Evolutionary conservation across 2,113 vertebrate genomes (phyloP).

Genomic region (Micromys minutus): DNA sequence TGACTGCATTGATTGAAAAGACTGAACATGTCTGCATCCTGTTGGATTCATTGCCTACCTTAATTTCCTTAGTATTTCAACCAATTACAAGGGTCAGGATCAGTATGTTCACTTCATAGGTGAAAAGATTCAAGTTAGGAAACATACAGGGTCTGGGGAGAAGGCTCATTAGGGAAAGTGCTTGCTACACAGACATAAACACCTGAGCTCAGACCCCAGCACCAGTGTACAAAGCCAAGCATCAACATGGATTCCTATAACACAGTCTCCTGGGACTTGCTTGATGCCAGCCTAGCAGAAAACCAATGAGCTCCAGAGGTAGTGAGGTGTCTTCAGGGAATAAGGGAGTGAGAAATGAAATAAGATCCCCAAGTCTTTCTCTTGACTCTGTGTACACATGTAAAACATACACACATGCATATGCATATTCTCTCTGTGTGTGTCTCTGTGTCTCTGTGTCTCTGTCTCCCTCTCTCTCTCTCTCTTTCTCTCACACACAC

Average conservation of each 20-base stretch:
- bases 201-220: not conserved
- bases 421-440: no score
- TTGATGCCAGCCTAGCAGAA: not conserved
- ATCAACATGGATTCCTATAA: not conserved
- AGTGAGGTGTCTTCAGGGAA: not conserved
- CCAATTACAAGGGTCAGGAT: not conserved
- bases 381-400: not conserved
- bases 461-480: no score
- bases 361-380: not conserved
- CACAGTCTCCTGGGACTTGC: not conserved
- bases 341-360: not conserved
- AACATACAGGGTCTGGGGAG: not conserved
- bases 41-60: not conserved
- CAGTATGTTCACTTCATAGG: not conserved
- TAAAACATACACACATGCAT: not conserved
- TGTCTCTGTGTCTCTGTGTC: no score
- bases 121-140: not conserved
- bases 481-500: no score
- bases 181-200: not conserved
- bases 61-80: not conserved
- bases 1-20: not conserved
- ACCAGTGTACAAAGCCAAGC: not conserved
- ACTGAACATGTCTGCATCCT: not conserved
- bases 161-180: not conserved
- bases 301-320: not conserved